These are phyloP conservation scores for Premnoplex brunnescens DNA, from an alignment of 2,797 vertebrate species.

Conservation along the genomic window DNA sequence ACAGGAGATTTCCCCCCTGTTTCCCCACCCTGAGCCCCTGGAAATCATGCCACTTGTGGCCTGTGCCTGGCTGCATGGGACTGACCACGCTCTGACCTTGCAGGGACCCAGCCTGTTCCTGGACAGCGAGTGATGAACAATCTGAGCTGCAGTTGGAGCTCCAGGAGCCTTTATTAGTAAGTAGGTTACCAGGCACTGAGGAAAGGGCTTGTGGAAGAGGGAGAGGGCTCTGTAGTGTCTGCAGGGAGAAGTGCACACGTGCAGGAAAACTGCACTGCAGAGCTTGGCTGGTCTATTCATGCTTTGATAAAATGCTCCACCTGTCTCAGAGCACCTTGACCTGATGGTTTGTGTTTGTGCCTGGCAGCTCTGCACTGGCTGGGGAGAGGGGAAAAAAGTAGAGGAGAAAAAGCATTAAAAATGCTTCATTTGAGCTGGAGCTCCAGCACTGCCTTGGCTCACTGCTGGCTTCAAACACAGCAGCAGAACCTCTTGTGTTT, in stretches of 20 bases:
- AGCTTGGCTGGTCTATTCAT: conserved; percentile 35
- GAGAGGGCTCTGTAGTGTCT: neutral
- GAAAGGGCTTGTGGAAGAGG: neutral
- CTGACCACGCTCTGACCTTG: neutral
- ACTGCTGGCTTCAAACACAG: neutral
- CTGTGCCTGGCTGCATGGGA: neutral
- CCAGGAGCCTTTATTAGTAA: neutral
- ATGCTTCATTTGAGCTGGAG: neutral
- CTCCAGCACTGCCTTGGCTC: neutral
- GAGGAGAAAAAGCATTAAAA: neutral
- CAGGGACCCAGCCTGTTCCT: neutral
- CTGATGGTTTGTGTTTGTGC: neutral
- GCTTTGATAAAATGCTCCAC: conserved; percentile 45
- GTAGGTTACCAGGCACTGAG: neutral
- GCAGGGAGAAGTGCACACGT: neutral
- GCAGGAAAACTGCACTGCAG: neutral
- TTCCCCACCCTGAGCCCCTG: neutral
- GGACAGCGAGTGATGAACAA: neutral
- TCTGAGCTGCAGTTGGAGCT: neutral
- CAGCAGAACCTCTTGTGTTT: neutral
- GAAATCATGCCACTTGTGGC: neutral
- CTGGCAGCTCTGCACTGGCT: neutral
- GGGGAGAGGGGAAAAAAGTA: neutral
- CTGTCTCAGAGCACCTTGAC: neutral
- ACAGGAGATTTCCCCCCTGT: neutral